Evolutionary conservation across 2,797 vertebrate species (phyloP), one percentile per base, ranked within the genome.

Genomic region (Urophycis tenuis): DNA sequence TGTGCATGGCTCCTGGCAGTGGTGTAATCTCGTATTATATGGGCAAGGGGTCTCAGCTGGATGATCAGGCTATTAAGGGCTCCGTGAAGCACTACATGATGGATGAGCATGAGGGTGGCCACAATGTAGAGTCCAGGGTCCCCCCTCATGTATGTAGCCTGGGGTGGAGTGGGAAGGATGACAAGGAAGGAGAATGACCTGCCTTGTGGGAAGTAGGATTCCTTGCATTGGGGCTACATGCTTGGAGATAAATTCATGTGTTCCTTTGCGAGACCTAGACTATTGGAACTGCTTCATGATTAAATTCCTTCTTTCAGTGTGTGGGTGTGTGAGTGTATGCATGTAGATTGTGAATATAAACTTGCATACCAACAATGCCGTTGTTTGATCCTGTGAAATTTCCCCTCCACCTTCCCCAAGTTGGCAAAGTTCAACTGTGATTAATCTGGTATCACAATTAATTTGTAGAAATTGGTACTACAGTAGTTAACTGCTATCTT

Each of bases 11-110:
- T 79, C 84, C 67, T n/a, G 64, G 83, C 81, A 85, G 75, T 31
- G 32, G 78, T 86, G 87, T 88, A 91, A 90, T 91, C 85, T 64
- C 86, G 75, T 80, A 73, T 79, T 78, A 85, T 90, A 85, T 72
- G 84, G 72, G 69, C 76, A 45, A 78, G 41, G 64, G 85, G 77
- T 71, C 78, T 10, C 19, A 79, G 45, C 74, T 80, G 77, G 84
- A 81, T 84, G 78, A 72, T 72, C 49, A 72, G 3, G 73, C 82
- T 85, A 86, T 88, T 77, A 81, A 86, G 82, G 79, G 81, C 64
- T 82, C 79, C 69, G 3, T 45, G 39, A 76, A 79, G 81, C 74
- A 15, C 69, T 7, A 77, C 64, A 77, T 86, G 85, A 87, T 85
- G 82, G 74, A 85, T 29, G 80, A 85, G 79, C 73, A 49, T 29